Conservation (phyloP, 2,113 vertebrate genomes). For the Orycteropus afer region DNA sequence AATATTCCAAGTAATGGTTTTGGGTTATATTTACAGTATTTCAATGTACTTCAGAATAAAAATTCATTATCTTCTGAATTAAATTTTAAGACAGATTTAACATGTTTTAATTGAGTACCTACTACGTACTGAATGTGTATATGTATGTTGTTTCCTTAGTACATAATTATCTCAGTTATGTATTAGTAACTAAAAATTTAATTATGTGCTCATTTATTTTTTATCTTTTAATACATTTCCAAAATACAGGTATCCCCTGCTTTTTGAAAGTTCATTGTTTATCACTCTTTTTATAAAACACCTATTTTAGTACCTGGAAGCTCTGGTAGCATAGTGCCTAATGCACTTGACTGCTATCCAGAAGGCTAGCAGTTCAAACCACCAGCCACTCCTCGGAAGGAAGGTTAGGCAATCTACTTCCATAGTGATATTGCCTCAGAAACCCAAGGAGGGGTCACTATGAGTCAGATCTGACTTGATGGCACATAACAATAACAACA, state of each 20-base stretch:
- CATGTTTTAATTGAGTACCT: not conserved
- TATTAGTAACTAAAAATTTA: not conserved
- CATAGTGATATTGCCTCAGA: no score
- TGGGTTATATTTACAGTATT: not conserved
- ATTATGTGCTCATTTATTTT: not conserved
- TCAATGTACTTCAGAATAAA: not conserved
- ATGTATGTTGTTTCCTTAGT: not conserved
- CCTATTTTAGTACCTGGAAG: no score
- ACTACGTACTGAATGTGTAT: not conserved
- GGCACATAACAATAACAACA: no score
- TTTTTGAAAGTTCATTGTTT: no score
- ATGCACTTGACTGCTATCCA: no score
- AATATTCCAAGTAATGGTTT: conserved; percentile 26
- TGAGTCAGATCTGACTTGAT: no score
- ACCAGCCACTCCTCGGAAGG: no score
- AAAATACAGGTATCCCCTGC: not conserved
- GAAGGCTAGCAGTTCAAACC: no score
- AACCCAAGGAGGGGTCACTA: no score
- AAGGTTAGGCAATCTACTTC: no score
- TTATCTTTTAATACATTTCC: not conserved
- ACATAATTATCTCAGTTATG: not conserved
- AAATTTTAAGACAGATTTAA: conserved; percentile 40
- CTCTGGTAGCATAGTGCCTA: no score
- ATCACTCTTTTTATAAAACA: no score
- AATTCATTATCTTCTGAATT: not conserved